Conservation (phyloP, 2,888 invertebrate genomes). For the Oscheius sp. region DNA sequence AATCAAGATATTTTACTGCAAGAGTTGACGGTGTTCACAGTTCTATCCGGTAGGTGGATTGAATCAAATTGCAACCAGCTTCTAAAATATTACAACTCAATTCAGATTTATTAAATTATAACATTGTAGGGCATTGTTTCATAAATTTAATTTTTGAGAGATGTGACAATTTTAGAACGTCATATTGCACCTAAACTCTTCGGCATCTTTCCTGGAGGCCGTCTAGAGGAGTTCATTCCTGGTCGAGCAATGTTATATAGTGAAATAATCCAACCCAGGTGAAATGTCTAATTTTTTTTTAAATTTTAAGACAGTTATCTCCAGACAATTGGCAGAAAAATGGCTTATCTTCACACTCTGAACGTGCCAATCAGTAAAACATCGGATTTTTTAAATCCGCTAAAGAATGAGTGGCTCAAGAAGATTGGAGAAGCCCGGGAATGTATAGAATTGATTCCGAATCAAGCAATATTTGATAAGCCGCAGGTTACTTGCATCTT, state of each 20-base stretch:
- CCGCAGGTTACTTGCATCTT: too few species aligned
- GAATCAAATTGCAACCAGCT: neutral
- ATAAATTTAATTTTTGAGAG: neutral
- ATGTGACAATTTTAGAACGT: conserved; percentile 70
- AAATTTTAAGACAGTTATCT: conserved; percentile 73
- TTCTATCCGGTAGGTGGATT: conserved; percentile 85
- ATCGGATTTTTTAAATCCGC: conserved; percentile 87
- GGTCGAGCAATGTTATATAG: conserved; percentile 83
- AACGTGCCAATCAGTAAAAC: conserved; percentile 89
- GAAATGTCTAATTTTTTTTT: neutral
- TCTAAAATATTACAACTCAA: too few species aligned
- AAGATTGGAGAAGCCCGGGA: conserved; percentile 37
- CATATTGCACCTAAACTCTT: conserved; percentile 89
- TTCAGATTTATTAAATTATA: too few species aligned
- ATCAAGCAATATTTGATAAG: too few species aligned
- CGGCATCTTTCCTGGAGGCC: conserved; percentile 92
- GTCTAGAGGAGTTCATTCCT: conserved; percentile 76
- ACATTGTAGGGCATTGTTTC: too few species aligned
- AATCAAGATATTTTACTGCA: conserved; percentile 86
- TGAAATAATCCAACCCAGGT: conserved; percentile 82
- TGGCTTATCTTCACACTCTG: conserved; percentile 89
- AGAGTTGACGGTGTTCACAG: conserved; percentile 93
- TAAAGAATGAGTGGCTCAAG: conserved; percentile 20
- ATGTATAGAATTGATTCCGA: too few species aligned
- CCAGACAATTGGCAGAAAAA: conserved; percentile 84